Percentiles rank a stretch among this genome's conserved stretches.
These are phyloP conservation scores for Rhinogobio ventralis DNA, from an alignment of 2,797 vertebrate species.

Conservation along the genomic window DNA sequence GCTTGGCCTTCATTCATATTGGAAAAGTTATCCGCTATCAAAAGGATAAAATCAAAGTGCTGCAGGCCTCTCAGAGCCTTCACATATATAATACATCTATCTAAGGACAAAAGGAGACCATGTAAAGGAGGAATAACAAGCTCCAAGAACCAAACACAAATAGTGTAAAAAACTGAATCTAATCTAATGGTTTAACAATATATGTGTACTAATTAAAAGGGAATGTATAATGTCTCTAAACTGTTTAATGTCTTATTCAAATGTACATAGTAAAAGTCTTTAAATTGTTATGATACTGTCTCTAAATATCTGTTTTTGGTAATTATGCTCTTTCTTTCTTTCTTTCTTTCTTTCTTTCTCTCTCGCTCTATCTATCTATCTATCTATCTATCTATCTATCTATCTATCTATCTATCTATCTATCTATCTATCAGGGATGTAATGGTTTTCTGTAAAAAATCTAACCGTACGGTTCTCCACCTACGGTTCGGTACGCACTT, in stretches of 20 bases:
- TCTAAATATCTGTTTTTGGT: too few relatives aligned
- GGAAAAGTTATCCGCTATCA: conserved; percentile 51
- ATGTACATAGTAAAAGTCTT: background rate
- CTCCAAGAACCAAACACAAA: background rate
- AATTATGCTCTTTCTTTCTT: background rate
- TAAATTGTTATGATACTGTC: too few relatives aligned
- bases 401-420: background rate
- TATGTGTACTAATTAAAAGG: background rate
- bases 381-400: background rate
- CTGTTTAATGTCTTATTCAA: background rate
- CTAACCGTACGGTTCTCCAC: too few relatives aligned
- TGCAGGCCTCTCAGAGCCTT: conserved; percentile 44
- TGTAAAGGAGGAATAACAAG: background rate
- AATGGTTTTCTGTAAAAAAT: too few relatives aligned
- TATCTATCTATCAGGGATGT: too few relatives aligned
- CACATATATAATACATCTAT: conserved; percentile 31
- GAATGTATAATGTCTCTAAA: background rate
- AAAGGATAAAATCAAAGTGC: conserved; percentile 58
- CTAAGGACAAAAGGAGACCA: background rate
- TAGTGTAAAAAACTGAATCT: background rate
- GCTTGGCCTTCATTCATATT: conserved; percentile 50
- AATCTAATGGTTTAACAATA: background rate
- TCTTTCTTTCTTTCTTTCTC: background rate
- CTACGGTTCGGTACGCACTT: too few relatives aligned
- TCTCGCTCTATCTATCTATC: background rate